A percentile compares a stretch with the other conserved stretches of the same genome.
These are phyloP conservation scores for Argopecten irradians DNA, from an alignment of 1,140 invertebrate genomes.

Conservation along the genomic window DNA sequence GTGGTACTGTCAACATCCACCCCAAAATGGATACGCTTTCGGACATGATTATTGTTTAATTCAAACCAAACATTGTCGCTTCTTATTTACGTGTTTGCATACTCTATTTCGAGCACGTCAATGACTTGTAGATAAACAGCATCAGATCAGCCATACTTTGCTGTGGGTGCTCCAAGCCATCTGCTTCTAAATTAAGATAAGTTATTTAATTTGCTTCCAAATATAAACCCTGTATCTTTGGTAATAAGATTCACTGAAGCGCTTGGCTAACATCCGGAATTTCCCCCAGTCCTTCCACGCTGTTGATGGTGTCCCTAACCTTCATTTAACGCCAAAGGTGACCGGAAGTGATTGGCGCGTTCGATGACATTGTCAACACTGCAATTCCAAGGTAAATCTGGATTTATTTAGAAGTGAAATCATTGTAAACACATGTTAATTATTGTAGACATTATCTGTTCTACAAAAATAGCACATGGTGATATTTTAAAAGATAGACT, in stretches of 20 bases:
- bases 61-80: neutral
- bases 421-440: too few species aligned
- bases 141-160: neutral
- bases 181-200: neutral
- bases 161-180: neutral
- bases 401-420: too few species aligned
- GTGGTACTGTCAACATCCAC: neutral
- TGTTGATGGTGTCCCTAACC: neutral
- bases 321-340: neutral
- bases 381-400: neutral
- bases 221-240: neutral
- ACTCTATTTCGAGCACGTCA: neutral
- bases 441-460: too few species aligned
- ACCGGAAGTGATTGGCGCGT: neutral
- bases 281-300: neutral
- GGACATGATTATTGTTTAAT: neutral
- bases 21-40: neutral
- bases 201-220: neutral
- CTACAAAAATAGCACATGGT: too few species aligned
- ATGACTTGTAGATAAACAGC: neutral
- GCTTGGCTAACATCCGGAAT: neutral
- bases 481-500: too few species aligned
- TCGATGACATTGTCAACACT: neutral
- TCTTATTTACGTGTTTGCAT: neutral
- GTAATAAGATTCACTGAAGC: neutral